phyloP scores from a whole-genome alignment of 2,113 vertebrate species.

The Megaleporinus macrocephalus region DNA sequence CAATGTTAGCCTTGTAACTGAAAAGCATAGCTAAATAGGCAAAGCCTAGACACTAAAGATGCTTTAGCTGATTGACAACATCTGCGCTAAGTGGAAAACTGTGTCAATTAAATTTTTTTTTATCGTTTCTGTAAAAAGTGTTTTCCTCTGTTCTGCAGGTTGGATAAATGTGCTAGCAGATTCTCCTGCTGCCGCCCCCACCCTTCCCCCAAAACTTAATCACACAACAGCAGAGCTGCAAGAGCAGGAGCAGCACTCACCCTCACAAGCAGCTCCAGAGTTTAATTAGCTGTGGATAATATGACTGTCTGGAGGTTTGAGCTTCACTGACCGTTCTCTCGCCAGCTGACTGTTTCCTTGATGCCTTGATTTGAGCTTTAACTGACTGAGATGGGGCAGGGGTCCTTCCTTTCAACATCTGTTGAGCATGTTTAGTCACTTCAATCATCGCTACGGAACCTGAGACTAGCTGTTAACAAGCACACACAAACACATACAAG shows the following conservation, averaged over 20 bases:
- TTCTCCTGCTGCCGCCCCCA: conserved; percentile 67
- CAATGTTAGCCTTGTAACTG: too few relatives aligned
- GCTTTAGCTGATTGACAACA: too few relatives aligned
- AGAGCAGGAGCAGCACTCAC: conserved; percentile 39
- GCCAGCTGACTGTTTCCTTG: conserved; percentile 39
- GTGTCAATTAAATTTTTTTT: too few relatives aligned
- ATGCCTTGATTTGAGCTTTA: conserved; percentile 35
- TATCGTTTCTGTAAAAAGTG: conserved; percentile 14
- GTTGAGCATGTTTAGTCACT: conserved; percentile 13
- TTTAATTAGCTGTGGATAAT: conserved; percentile 80
- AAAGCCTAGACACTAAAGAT: too few relatives aligned
- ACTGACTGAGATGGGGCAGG: conserved; percentile 16
- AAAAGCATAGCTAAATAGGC: too few relatives aligned
- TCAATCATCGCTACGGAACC: not conserved
- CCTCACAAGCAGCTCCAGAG: conserved; percentile 57
- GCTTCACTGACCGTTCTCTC: conserved; percentile 31
- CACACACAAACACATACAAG: not conserved
- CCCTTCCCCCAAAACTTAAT: conserved; percentile 76
- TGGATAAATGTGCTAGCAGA: conserved; percentile 66
- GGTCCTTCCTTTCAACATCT: conserved; percentile 23
- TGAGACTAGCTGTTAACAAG: not conserved
- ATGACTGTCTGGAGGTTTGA: conserved; percentile 68
- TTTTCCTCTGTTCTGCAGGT: conserved; percentile 66
- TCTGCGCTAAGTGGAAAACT: too few relatives aligned
- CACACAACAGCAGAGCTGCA: conserved; percentile 75